A percentile compares a stretch with the other conserved stretches of the same genome.
Evolutionary conservation across 2,113 vertebrate genomes (phyloP).

Genomic region (human): DNA sequence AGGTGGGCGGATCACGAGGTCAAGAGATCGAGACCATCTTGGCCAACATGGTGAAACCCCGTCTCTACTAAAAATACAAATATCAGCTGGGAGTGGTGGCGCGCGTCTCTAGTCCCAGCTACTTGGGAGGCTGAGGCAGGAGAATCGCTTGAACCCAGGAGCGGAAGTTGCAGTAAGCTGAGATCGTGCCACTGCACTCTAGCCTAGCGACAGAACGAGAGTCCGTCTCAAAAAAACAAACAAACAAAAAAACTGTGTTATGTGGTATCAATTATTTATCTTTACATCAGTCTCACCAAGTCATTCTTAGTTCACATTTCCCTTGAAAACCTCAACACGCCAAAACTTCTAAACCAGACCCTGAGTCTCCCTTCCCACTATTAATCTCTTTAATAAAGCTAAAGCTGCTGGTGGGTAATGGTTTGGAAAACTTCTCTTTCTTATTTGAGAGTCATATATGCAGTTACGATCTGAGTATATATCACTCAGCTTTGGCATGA

Average conservation of each 20-base stretch:
- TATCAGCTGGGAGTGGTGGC: no score
- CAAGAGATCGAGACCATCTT: no score
- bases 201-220: no score
- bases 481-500: neutral
- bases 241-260: neutral
- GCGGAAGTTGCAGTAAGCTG: no score
- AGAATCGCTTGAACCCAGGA: no score
- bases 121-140: no score
- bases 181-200: no score
- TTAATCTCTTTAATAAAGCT: conserved; percentile 18
- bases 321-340: neutral
- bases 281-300: neutral
- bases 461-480: neutral
- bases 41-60: no score
- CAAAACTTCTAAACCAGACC: neutral
- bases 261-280: neutral
- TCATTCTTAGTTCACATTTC: neutral
- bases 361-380: neutral
- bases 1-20: no score
- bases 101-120: no score
- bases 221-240: no score
- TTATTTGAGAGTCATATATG: neutral
- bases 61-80: no score
- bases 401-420: neutral
- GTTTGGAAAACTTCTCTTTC: conserved; percentile 18